These are phyloP conservation scores for Linnaemya vulpina DNA, from an alignment of 2,888 invertebrate genomes.

Conservation along the genomic window DNA sequence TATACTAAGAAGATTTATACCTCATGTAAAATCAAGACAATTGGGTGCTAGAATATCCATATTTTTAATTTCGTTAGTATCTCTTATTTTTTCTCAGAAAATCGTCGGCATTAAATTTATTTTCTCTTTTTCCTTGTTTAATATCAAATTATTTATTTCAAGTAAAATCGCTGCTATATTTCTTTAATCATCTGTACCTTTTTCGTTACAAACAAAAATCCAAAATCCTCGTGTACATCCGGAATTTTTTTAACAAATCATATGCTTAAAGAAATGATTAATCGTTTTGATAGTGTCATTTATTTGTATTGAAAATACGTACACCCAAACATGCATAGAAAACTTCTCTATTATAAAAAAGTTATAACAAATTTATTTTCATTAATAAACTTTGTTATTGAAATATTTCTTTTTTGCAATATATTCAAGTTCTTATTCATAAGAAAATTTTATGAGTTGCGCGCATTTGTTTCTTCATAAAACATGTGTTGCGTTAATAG, in stretches of 20 bases:
- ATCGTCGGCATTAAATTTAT: no score
- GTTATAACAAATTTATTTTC: neutral
- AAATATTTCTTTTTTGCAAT: neutral
- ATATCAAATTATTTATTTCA: no score
- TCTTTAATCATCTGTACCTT: neutral
- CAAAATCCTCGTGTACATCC: neutral
- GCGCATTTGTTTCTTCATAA: neutral
- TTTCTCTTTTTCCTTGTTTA: no score
- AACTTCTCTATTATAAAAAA: neutral
- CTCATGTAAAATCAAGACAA: no score
- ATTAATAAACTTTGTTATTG: neutral
- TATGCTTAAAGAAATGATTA: constrained; percentile 1
- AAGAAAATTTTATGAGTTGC: neutral
- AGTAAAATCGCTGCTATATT: neutral
- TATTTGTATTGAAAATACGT: neutral
- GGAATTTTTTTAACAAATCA: neutral
- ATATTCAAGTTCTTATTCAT: neutral
- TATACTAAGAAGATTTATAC: no score
- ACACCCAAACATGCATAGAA: neutral
- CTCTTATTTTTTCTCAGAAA: no score
- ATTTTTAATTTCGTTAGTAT: no score
- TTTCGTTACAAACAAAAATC: neutral
- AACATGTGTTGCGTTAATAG: neutral
- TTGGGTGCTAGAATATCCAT: no score
- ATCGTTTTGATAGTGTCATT: neutral